Percentiles rank a stretch among this genome's conserved stretches.
Conservation (phyloP, 1,140 invertebrate species). For the Drosophila takahashii region DNA sequence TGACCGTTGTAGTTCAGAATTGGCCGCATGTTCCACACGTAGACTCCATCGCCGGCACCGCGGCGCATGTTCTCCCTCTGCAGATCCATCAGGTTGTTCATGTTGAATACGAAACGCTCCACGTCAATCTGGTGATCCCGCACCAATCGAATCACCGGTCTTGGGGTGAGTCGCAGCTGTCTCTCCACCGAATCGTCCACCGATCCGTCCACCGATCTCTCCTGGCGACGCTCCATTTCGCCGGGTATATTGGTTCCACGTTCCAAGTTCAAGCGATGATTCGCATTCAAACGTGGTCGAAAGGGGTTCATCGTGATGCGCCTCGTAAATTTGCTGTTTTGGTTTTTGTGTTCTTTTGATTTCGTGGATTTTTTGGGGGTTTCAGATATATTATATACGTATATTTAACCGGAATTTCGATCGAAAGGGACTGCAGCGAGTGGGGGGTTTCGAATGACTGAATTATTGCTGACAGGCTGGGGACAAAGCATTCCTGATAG, state of each 20-base stretch:
- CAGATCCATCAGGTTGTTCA: constrained; percentile 38
- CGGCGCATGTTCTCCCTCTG: constrained; percentile 40
- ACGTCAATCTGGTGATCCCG: constrained; percentile 26
- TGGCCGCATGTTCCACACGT: constrained; percentile 48
- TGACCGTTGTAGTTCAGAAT: constrained; percentile 22
- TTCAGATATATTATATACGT: neutral
- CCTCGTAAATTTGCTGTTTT: neutral
- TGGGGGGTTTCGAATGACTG: neutral
- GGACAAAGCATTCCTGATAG: neutral
- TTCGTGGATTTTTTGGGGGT: neutral
- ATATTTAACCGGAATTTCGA: constrained; percentile 17
- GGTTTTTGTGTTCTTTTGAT: neutral
- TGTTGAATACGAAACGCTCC: constrained; percentile 33
- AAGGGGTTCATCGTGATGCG: constrained; percentile 2
- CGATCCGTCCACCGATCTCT: neutral
- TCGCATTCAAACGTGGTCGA: neutral
- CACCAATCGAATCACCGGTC: constrained; percentile 8
- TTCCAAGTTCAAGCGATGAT: neutral
- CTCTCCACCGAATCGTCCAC: neutral
- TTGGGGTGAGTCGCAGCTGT: neutral
- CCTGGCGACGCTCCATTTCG: neutral
- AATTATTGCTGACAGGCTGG: neutral
- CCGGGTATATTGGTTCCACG: no score
- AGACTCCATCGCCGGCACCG: constrained; percentile 53
- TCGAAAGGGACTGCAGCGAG: constrained; percentile 9